Evolutionary conservation across 2,113 vertebrate species (phyloP).

Genomic region (Paratilapia polleni): DNA sequence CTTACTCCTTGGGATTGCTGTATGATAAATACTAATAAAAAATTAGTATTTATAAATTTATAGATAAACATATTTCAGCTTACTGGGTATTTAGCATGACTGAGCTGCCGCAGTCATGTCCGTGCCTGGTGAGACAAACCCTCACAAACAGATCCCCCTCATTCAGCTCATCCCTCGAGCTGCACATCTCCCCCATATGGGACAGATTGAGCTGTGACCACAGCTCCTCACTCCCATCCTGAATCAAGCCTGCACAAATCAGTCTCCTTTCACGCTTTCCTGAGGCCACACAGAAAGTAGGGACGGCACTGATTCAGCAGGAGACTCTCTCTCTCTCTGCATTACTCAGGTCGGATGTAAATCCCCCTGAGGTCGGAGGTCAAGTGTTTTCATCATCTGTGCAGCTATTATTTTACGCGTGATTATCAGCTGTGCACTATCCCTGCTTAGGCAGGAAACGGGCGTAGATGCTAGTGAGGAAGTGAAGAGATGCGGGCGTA

Average conservation of each 20-base stretch:
- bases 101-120: constrained; percentile 26
- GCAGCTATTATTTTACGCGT: constrained; percentile 56
- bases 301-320: constrained; percentile 57
- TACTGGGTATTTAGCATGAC: not conserved
- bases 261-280: constrained; percentile 73
- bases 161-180: constrained; percentile 42
- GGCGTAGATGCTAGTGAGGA: constrained; percentile 46
- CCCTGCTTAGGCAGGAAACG: constrained; percentile 56
- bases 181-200: constrained; percentile 75
- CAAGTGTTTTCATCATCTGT: constrained; percentile 64
- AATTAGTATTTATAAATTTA: too few species aligned
- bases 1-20: not conserved
- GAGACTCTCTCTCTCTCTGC: constrained; percentile 10
- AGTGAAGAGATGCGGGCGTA: constrained; percentile 39
- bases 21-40: not conserved
- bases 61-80: not conserved
- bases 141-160: not conserved
- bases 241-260: constrained; percentile 67
- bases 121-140: not conserved
- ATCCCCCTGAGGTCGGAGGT: constrained; percentile 48
- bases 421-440: constrained; percentile 61
- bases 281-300: constrained; percentile 74
- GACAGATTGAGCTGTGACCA: constrained; percentile 76
- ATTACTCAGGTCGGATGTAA: constrained; percentile 57
- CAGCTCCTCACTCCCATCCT: constrained; percentile 74